These are phyloP conservation scores for Cosmorhoe ocellata DNA, from an alignment of 2,888 invertebrate species.

Conservation along the genomic window DNA sequence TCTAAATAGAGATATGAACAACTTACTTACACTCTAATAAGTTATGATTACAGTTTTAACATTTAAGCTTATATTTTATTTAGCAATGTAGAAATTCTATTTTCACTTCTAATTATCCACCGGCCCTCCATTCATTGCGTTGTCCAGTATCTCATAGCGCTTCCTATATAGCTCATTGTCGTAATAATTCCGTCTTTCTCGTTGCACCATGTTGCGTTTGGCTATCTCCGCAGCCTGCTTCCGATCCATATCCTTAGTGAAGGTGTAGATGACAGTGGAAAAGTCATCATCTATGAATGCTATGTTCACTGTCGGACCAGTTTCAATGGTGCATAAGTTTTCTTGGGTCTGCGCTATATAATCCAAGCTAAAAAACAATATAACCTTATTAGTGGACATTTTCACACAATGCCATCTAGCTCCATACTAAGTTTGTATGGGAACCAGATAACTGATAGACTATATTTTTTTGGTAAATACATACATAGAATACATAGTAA, in stretches of 20 bases:
- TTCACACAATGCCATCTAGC: no score
- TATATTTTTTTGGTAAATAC: no score
- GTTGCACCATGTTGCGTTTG: neutral
- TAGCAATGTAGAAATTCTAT: no score
- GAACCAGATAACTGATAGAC: no score
- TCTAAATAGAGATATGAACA: no score
- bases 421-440: no score
- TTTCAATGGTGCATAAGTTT: slow-evolving; percentile 71
- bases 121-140: slow-evolving; percentile 68
- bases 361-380: slow-evolving; percentile 54
- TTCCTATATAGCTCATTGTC: slow-evolving; percentile 67
- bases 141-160: slow-evolving; percentile 56
- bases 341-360: slow-evolving; percentile 66
- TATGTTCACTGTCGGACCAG: slow-evolving; percentile 65
- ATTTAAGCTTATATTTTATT: no score
- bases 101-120: slow-evolving; percentile 43
- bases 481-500: no score
- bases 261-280: slow-evolving; percentile 71
- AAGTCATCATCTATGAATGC: slow-evolving; percentile 74
- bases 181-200: slow-evolving; percentile 62
- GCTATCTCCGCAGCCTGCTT: slow-evolving; percentile 53
- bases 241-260: slow-evolving; percentile 63
- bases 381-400: neutral
- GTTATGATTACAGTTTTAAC: no score
- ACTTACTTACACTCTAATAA: no score